Percentiles rank a stretch among this genome's conserved stretches.
Conservation (phyloP, 2,113 vertebrate genomes). For the Anarhynchus alexandrinus region DNA sequence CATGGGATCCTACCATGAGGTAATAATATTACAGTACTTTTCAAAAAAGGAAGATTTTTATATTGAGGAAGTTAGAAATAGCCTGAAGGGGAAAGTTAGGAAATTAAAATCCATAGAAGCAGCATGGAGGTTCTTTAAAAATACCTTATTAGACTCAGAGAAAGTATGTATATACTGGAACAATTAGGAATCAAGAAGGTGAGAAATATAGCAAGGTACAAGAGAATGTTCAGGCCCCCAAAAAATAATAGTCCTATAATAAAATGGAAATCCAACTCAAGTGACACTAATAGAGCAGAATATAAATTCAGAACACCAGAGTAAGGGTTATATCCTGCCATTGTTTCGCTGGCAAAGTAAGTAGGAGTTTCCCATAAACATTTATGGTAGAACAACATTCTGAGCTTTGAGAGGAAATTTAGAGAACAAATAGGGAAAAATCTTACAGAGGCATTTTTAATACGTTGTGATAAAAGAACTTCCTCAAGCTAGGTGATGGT, state of each 20-base stretch:
- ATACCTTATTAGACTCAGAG: conserved; percentile 10
- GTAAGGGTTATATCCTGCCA: conserved; percentile 44
- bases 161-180: conserved; percentile 32
- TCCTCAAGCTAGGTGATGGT: background rate
- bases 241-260: conserved; percentile 50
- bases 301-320: conserved; percentile 29
- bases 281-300: conserved; percentile 15
- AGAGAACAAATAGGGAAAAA: conserved; percentile 3
- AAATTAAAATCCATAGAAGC: conserved; percentile 65
- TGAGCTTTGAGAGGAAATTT: conserved; percentile 9
- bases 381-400: conserved; percentile 5
- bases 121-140: conserved; percentile 42
- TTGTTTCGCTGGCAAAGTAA: conserved; percentile 26
- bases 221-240: conserved; percentile 1
- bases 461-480: background rate
- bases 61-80: conserved; percentile 67
- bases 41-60: conserved; percentile 70
- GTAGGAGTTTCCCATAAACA: conserved; percentile 28
- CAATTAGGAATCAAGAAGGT: conserved; percentile 64
- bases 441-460: background rate
- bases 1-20: conserved; percentile 60
- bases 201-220: conserved; percentile 34
- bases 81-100: conserved; percentile 70
- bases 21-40: conserved; percentile 71
- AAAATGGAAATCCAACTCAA: conserved; percentile 53